Evolutionary conservation across 1,140 invertebrate species (phyloP).

Genomic region (Pogonognathellus flavescens): DNA sequence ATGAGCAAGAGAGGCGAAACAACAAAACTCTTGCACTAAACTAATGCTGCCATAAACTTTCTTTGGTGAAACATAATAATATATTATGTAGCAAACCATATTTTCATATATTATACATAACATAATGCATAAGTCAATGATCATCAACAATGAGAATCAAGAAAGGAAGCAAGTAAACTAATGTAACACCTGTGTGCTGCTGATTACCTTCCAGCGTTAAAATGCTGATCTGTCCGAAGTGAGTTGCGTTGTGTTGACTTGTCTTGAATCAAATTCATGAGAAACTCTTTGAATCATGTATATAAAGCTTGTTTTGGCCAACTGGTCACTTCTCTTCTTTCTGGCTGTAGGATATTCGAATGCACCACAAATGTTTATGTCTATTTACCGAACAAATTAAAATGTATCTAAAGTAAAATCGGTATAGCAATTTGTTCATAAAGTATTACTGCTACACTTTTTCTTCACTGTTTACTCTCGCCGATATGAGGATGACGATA

Average conservation of each 20-base stretch:
- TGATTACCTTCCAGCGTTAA: conserved; percentile 34
- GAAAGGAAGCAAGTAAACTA: conserved; percentile 44
- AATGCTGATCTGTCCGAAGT: conserved; percentile 48
- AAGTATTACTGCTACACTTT: neutral
- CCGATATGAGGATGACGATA: too few relatives aligned
- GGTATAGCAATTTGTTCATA: conserved; percentile 22
- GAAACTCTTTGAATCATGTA: conserved; percentile 46
- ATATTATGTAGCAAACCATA: neutral
- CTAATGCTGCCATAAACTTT: conserved; percentile 4
- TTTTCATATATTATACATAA: conserved; percentile 9
- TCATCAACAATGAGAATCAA: conserved; percentile 32
- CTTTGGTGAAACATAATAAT: conserved; percentile 21
- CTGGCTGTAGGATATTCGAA: conserved; percentile 30
- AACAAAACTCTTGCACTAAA: neutral
- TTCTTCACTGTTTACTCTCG: neutral
- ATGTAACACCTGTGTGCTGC: conserved; percentile 46
- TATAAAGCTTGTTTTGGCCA: neutral
- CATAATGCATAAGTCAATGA: conserved; percentile 34
- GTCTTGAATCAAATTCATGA: conserved; percentile 37
- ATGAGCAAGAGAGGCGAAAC: neutral
- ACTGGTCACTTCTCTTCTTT: too few relatives aligned
- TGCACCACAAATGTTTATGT: conserved; percentile 34
- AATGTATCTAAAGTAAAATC: conserved; percentile 9
- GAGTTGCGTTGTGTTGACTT: conserved; percentile 27
- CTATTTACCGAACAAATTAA: conserved; percentile 41